Evolutionary conservation across 2,113 vertebrate species (phyloP), one percentile per base, ranked within the genome.

Genomic region (Solea solea): DNA sequence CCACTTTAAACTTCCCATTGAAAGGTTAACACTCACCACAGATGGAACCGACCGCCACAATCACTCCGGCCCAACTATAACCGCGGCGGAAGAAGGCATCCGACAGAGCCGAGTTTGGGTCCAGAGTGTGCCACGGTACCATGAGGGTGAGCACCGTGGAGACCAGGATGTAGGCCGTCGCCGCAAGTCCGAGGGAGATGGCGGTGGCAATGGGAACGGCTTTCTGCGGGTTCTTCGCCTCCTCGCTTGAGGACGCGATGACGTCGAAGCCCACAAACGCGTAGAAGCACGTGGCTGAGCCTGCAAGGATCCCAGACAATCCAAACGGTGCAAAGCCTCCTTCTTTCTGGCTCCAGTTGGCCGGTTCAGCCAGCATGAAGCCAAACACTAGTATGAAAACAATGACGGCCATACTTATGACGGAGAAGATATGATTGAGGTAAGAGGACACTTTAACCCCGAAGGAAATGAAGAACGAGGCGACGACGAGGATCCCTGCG

Each of bases 181-280:
- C 95, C 7, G 95, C 97, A 44, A 99, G 80, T 40, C 83, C 93
- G 11, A 98, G 80, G 2, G 97, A 95, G 75, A 98, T 92, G 0
- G 96, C 95, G 0, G 96, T 97, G 52, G 98, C 98, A 42, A 95
- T 87, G 8, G 98, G 97, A 54, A 99, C 73, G 0, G 96, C 94
- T 79, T 84, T 94, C 88, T 95, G 95, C 0, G 98, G 97, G 86
- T 98, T 95, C 80, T 90, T 94, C 50, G 97, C 96, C 85, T 99
- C 98, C 82, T 99, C 97, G 0, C 96, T 97, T 69, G 96, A 99
- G 1, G 97, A 95, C 0, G 97, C 96, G 0, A 99, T 98, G n/a
- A 99, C 96, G 0, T 98, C 98, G 0, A 99, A 99, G 57, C 98
- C 98, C 58, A 99, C 96, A 0, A 98, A 99, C 7, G 98, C 97